Evolutionary conservation across 2,797 vertebrate species (phyloP), one percentile per base, ranked within the genome.

Genomic region (Ctenopoma multispine): DNA sequence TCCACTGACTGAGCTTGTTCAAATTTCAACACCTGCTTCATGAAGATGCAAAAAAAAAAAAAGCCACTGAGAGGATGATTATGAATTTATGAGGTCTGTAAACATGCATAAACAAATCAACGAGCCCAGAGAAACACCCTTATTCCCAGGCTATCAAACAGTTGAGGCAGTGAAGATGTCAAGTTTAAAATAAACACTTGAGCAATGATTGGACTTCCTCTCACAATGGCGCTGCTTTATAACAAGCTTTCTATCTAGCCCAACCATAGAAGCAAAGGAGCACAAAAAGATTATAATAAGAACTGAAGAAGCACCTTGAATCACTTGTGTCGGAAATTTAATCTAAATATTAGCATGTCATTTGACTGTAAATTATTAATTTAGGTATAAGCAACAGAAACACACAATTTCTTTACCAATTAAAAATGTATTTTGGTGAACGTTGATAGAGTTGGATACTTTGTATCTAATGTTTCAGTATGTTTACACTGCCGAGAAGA

Each of bases 41-140:
- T 15, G 9, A 60, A 65, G 68, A 80, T 20, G 63, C 21, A 23
- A 66, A 77, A 43, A 40, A 14, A 40, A 79, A 43, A 40, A 40
- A 40, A 40, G 38, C 38, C 67, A 85, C 41, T 41, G 61, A 69
- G 51, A 76, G 77, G 56, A 74, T 72, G 73, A 85, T 90, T 81
- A 82, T 74, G 75, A 90, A 90, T 92, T 87, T 79, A 89, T 87
- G 84, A 88, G 73, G 75, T 86, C 70, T 80, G 80, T 82, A 90
- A 92, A 91, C 75, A 88, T 2, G 41, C 67, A 86, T 75, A 86
- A 88, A 86, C 84, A 90, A 83, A 84, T 85, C 79, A 87, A 81
- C 75, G 69, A 75, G 80, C 75, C 67, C 21, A 7, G 47, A 85
- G 76, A 74, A 80, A 69, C 66, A 67, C 44, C 63, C 65, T 64